Conservation (phyloP, 2,888 invertebrate species). For the Acanthoscelides obtectus region DNA sequence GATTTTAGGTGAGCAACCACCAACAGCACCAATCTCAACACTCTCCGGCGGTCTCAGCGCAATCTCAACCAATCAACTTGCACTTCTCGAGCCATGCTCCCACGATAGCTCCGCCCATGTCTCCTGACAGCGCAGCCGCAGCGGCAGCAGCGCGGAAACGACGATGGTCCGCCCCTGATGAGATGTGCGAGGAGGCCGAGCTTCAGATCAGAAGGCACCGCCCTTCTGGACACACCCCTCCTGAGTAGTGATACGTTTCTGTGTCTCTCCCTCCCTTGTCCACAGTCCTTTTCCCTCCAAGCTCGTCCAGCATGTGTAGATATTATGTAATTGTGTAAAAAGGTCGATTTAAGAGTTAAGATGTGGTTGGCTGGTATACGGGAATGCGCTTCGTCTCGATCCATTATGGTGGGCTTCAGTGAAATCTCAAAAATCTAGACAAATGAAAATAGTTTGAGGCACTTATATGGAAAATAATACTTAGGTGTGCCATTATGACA, state of each 20-base stretch:
- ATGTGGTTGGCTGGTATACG: neutral
- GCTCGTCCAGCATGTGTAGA: neutral
- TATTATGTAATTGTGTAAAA: neutral
- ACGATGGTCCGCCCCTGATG: constrained; percentile 52
- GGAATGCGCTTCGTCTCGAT: neutral
- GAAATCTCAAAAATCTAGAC: no score
- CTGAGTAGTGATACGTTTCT: neutral
- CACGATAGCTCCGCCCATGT: constrained; percentile 16
- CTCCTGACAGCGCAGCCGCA: constrained; percentile 19
- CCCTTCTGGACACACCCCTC: neutral
- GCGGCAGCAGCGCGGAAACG: constrained; percentile 36
- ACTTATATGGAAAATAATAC: no score
- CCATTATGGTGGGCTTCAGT: neutral
- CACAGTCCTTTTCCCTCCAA: no score
- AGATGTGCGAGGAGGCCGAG: constrained; percentile 46
- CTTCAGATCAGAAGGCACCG: constrained; percentile 17
- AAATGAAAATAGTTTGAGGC: no score
- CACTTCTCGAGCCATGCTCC: constrained; percentile 26
- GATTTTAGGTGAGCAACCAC: neutral
- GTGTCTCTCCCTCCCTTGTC: no score
- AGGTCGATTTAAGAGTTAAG: neutral
- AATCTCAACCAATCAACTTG: constrained; percentile 31
- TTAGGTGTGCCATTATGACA: no score
- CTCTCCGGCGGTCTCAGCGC: constrained; percentile 17
- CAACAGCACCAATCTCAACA: constrained; percentile 30